These are phyloP conservation scores for Platysteira castanea DNA, from an alignment of 2,113 vertebrate genomes.

Conservation along the genomic window DNA sequence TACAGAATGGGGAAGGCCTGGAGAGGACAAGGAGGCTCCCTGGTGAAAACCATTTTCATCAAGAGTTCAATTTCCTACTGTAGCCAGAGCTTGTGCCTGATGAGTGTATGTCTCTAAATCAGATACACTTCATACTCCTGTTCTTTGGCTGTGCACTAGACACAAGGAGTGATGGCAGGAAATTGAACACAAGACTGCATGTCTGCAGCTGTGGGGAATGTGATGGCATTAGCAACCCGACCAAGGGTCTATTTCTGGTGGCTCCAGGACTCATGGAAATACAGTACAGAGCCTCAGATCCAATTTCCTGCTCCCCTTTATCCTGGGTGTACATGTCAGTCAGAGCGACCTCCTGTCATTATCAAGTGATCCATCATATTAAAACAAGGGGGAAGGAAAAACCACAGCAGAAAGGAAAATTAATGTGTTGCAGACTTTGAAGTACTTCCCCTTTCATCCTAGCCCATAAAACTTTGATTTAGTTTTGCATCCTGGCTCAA, in stretches of 20 bases:
- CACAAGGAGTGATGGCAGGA: constrained; percentile 33
- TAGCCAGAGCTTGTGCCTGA: background rate
- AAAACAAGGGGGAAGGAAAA: constrained; percentile 30
- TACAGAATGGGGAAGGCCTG: background rate
- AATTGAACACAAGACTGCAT: constrained; percentile 23
- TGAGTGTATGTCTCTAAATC: background rate
- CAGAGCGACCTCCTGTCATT: background rate
- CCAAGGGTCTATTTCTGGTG: constrained; percentile 1
- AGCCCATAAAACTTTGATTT: constrained; percentile 28
- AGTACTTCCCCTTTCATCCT: constrained; percentile 12
- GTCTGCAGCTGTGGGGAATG: background rate
- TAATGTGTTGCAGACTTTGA: constrained; percentile 42
- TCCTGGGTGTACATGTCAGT: background rate
- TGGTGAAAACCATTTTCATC: background rate
- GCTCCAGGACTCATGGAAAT: background rate
- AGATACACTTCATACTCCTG: constrained; percentile 22
- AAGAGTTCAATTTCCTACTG: constrained; percentile 19
- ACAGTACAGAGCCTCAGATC: background rate
- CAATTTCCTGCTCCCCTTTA: constrained; percentile 61
- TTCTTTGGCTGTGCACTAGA: background rate
- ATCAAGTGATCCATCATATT: constrained; percentile 53
- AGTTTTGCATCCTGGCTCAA: background rate
- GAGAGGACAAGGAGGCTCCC: background rate
- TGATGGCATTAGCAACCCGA: background rate
- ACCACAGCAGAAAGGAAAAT: background rate